phyloP scores from a whole-genome alignment of 2,888 invertebrate genomes.

The Chironomus riparius region DNA sequence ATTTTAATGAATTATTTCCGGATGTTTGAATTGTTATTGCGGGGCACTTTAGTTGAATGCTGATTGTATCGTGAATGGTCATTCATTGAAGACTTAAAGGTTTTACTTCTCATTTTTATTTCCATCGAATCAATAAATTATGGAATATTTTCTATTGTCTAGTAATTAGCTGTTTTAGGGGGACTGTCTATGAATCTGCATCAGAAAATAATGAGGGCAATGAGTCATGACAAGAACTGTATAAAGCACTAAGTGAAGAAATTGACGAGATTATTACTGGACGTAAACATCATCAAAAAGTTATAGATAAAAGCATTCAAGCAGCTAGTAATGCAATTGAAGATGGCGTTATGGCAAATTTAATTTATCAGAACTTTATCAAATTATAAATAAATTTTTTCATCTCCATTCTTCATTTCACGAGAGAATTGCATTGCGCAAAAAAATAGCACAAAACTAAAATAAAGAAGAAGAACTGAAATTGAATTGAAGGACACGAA shows the following conservation, averaged over 20 bases:
- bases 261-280: slow-evolving; percentile 48
- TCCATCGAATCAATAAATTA: too few relatives aligned
- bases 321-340: slow-evolving; percentile 55
- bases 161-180: slow-evolving; percentile 48
- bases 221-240: slow-evolving; percentile 43
- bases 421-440: neutral
- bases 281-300: slow-evolving; percentile 31
- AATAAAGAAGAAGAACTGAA: neutral
- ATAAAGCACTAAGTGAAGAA: slow-evolving; percentile 46
- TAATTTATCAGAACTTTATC: slow-evolving; percentile 25
- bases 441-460: neutral
- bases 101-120: too few relatives aligned
- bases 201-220: slow-evolving; percentile 49
- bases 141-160: slow-evolving; percentile 26
- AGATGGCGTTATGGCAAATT: slow-evolving; percentile 48
- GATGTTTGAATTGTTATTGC: slow-evolving; percentile 31
- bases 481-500: neutral
- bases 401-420: neutral
- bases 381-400: neutral
- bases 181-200: slow-evolving; percentile 49
- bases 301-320: slow-evolving; percentile 43
- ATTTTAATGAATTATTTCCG: slow-evolving; percentile 34
- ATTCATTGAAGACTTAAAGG: slow-evolving; percentile 48
- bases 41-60: slow-evolving; percentile 44
- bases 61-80: slow-evolving; percentile 52